Base-by-base conservation (phyloP, 2,888 invertebrate species). In the Phyllotreta striolata region DNA sequence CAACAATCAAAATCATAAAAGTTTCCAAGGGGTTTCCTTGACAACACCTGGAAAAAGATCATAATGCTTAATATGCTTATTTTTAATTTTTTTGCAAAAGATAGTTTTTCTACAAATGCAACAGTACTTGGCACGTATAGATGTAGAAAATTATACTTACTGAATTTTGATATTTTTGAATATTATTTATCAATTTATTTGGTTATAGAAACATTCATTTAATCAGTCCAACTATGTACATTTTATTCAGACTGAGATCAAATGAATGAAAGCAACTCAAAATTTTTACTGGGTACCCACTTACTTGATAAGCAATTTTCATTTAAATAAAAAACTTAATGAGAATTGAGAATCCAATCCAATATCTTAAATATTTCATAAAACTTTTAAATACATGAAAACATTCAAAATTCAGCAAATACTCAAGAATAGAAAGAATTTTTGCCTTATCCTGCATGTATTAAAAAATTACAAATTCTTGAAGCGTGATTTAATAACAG, bases 1-100 rank as follows among this genome's bases (percentile, higher is more conserved):
- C 83, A 83, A 83, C 83, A 83, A 83, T 83, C 83, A 83, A 83
- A 83, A 82, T 75, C 78, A 79, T 73, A 76, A 68, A 55, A 68
- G 67, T 44, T 65, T 56, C 10, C 34, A 12, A 24, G 24, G 24
- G 24, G 4, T 24, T 24, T 24, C 57, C 57, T 55, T 9, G 13
- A 9, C 39, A 55, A 44, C 7, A 12, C 13, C 12, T 24, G 34
- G 38, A 24, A 44, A 44, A 55, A 24, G 39, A 35, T 49, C 7
- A 34, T 38, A 56, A 24, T 24, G 24, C 12, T 47, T 34, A 9
- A 47, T 47, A 24, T 47, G 47, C 24, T 3, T 24, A 24, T 3
- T 24, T 24, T 24, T 24, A 24, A 24, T 24, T 24, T 24, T n/a
- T 55, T 41, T 37, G 13, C 43, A 0, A 14, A 44, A 13, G 47